Percentiles rank a stretch among this genome's conserved stretches.
phyloP scores from a whole-genome alignment of 92 coral and sea anemone species.

The Anthopleura xanthogrammica region DNA sequence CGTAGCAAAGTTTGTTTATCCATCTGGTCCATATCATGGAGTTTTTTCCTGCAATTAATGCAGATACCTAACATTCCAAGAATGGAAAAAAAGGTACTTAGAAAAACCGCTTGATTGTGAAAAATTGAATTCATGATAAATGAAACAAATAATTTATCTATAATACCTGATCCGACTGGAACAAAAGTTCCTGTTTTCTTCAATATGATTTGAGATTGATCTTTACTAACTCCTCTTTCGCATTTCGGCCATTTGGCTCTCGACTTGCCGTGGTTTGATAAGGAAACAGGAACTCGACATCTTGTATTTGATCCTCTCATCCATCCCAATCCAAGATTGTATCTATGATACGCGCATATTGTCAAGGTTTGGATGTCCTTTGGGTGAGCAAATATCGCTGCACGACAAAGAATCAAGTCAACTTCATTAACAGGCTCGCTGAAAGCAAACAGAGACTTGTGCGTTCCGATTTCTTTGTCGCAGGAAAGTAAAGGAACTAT shows the following conservation, averaged over 20 bases:
- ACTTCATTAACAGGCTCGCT: slow-evolving; percentile 53
- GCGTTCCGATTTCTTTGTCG: slow-evolving; percentile 27
- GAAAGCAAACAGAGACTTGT: slow-evolving; percentile 35
- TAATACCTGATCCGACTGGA: slow-evolving; percentile 63
- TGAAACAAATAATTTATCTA: background rate
- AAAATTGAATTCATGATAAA: background rate
- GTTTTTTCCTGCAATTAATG: background rate
- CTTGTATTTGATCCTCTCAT: slow-evolving; percentile 51
- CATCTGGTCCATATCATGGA: slow-evolving; percentile 6
- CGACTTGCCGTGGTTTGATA: slow-evolving; percentile 53
- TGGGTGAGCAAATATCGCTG: too few species aligned
- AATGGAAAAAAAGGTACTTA: too few species aligned
- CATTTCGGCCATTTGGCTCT: slow-evolving; percentile 64
- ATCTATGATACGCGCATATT: slow-evolving; percentile 53
- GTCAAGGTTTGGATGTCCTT: slow-evolving; percentile 49
- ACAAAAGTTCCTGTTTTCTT: slow-evolving; percentile 14
- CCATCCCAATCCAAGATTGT: slow-evolving; percentile 62
- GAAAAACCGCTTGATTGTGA: too few species aligned
- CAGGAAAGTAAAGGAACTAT: slow-evolving; percentile 48
- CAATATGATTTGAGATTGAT: slow-evolving; percentile 36
- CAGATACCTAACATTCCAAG: background rate
- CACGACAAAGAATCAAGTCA: slow-evolving; percentile 53
- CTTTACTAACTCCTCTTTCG: slow-evolving; percentile 59
- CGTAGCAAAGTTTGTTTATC: background rate
- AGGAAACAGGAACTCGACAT: slow-evolving; percentile 48